Evolutionary conservation across 1,140 invertebrate genomes (phyloP), one percentile per base, ranked within the genome.

Genomic region (Listronotus bonariensis): DNA sequence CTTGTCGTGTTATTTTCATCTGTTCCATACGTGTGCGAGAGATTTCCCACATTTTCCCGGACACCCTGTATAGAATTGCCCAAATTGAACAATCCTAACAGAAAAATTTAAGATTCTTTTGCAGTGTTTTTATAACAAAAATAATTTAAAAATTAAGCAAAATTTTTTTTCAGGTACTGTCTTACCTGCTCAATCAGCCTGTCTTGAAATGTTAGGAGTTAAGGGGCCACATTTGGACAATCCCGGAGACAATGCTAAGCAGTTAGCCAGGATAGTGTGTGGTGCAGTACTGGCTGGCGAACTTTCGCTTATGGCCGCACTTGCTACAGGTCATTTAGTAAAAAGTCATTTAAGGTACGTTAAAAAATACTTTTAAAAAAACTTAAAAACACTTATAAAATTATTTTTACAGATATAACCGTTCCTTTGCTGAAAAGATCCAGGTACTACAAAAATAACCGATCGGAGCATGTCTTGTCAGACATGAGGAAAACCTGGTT

Each of bases 201-300:
- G 95, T 79, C 82, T 99, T 11, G 87, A 93, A 65, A 92, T 99
- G 82, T 80, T 99, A n/a, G 94, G 95, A 1, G 92, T 97, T 0
- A 85, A 86, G 69, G 95, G 95, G 18, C 87, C 83, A 0, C 82
- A 87, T 60, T 67, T 65, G n/a, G 77, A 80, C 0, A 78, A 80
- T 51, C 89, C 86, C 49, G 96, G 96, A 7, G 87, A 91, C 56
- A 97, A 99, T 80, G 91, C 97, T 0, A 86, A 88, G 56, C 88
- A 86, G 73, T 81, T 99, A 48, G 96, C 97, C 0, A 85, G 90
- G 71, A 87, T 99, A 31, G 89, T 99, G 20, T 97, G 96, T 78
- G 94, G 88, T 6, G 93, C 96, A 0, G 97, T 99, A 3, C 82
- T 99, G 69, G 97, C 96, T 10, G 97, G 95, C 4, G 97, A 99